Evolutionary conservation across 2,113 vertebrate species (phyloP).

Genomic region (Numenius arquata): DNA sequence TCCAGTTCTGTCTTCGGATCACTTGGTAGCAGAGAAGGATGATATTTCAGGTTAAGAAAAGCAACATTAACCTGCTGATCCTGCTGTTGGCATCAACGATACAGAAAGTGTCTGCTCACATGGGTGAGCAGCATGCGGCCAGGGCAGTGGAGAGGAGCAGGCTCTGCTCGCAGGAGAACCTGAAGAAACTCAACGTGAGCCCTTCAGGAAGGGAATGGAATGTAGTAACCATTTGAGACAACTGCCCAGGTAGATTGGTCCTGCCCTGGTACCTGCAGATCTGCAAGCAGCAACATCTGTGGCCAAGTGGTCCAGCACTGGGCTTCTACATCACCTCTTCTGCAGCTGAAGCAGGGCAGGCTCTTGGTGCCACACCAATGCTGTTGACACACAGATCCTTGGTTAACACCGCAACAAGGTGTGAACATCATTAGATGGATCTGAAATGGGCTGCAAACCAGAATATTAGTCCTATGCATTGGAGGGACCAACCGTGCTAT

Average conservation of each 20-base stretch:
- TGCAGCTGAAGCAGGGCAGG: neutral
- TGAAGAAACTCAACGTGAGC: neutral
- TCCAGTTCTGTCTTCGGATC: neutral
- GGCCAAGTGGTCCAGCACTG: neutral
- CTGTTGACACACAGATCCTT: neutral
- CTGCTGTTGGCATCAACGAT: neutral
- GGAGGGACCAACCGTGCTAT: neutral
- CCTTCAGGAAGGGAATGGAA: neutral
- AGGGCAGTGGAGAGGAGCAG: no score
- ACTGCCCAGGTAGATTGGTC: accelerated
- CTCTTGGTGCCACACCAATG: neutral
- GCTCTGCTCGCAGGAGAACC: neutral
- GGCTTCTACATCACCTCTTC: neutral
- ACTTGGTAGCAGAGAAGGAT: neutral
- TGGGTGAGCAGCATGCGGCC: accelerated
- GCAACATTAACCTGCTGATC: neutral
- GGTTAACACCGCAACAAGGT: neutral
- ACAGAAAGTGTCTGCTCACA: no score
- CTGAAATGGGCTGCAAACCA: neutral
- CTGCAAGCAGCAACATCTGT: neutral
- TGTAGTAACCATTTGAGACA: neutral
- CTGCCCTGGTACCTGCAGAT: neutral
- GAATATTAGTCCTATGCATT: no score
- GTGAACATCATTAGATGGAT: neutral
- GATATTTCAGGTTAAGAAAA: neutral